phyloP scores from a whole-genome alignment of 2,888 invertebrate species.

The Unio delphinus region DNA sequence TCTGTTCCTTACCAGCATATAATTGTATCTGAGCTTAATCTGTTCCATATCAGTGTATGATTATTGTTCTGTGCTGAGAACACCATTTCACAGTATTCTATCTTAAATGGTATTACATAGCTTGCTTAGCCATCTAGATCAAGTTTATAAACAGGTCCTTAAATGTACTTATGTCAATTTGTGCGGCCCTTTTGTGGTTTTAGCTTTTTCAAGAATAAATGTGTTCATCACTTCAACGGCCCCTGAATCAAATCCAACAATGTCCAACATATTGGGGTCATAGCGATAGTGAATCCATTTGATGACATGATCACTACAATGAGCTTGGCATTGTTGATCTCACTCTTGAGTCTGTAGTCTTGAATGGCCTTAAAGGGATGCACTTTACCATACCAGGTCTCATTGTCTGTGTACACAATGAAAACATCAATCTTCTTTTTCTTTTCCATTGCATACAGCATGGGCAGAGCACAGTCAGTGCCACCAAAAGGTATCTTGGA shows the following conservation, averaged over 20 bases:
- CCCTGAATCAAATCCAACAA: constrained; percentile 70
- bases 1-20: no score
- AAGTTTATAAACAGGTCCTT: no score
- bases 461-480: constrained; percentile 28
- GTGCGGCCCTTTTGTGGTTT: no score
- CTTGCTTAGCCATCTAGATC: no score
- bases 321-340: constrained; percentile 50
- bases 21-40: no score
- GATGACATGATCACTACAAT: constrained; percentile 65
- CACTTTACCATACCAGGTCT: constrained; percentile 65
- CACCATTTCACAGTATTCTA: no score
- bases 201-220: constrained; percentile 42
- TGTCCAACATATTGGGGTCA: constrained; percentile 71
- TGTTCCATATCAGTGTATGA: no score
- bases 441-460: constrained; percentile 77
- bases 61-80: no score
- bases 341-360: constrained; percentile 76
- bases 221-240: constrained; percentile 68
- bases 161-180: no score
- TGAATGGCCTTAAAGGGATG: constrained; percentile 75
- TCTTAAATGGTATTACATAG: no score
- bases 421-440: constrained; percentile 81
- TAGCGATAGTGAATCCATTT: constrained; percentile 69
- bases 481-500: constrained; percentile 37
- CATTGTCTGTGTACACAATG: constrained; percentile 79